Conservation (phyloP, 2,888 invertebrate genomes). For the Pyrrhia umbra region DNA sequence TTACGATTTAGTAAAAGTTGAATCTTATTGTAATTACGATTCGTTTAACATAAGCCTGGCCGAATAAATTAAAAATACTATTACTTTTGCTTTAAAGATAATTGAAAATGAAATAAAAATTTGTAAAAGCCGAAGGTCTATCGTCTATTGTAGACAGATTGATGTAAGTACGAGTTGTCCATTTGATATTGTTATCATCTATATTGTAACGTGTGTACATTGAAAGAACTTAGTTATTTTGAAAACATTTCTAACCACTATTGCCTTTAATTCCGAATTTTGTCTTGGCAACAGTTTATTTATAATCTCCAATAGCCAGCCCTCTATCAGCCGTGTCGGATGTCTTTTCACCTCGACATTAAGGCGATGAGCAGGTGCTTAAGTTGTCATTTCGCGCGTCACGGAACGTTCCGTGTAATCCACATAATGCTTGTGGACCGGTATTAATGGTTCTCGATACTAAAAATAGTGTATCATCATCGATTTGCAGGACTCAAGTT, state of each 20-base stretch:
- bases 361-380: slow-evolving; percentile 85
- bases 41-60: slow-evolving; percentile 12
- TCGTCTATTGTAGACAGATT: not conserved
- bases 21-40: slow-evolving; percentile 20
- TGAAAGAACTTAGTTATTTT: not conserved
- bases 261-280: not conserved
- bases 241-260: not conserved
- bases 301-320: slow-evolving; percentile 72
- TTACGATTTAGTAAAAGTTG: slow-evolving; percentile 30
- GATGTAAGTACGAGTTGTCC: not conserved
- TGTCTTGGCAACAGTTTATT: slow-evolving; percentile 47
- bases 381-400: slow-evolving; percentile 85
- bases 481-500: not conserved
- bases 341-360: slow-evolving; percentile 78
- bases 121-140: not conserved
- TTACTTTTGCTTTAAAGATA: not conserved
- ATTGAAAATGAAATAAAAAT: not conserved
- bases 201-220: not conserved
- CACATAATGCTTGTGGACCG: slow-evolving; percentile 76
- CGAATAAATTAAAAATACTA: slow-evolving; percentile 12
- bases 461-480: not conserved
- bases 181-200: too few species aligned
- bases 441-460: slow-evolving; percentile 65
- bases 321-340: slow-evolving; percentile 70
- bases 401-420: slow-evolving; percentile 79